Evolutionary conservation across 1,140 invertebrate species (phyloP).

Genomic region (Aphaenogaster floridana): DNA sequence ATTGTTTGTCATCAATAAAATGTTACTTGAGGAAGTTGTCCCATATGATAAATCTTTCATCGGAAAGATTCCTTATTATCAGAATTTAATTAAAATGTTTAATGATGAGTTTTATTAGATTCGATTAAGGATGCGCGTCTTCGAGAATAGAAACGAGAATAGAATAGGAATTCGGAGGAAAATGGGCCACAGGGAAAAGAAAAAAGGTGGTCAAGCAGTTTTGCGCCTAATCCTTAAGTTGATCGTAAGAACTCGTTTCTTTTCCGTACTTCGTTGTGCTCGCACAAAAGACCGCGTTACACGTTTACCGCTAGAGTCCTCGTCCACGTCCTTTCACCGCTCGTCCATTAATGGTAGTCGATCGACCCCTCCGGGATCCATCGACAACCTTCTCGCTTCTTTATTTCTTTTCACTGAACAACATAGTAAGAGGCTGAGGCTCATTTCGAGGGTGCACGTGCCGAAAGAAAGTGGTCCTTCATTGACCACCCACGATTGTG

Average conservation of each 20-base stretch:
- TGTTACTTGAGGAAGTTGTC: not conserved
- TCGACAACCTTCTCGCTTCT: constrained; percentile 62
- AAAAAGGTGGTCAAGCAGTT: constrained; percentile 25
- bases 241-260: constrained; percentile 52
- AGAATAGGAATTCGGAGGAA: not conserved
- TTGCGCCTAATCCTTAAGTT: constrained; percentile 45
- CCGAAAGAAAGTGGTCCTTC: constrained; percentile 70
- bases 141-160: constrained; percentile 17
- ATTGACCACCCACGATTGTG: constrained; percentile 49
- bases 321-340: constrained; percentile 67
- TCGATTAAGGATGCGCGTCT: not conserved
- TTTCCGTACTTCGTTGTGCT: constrained; percentile 57
- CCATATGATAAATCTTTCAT: not conserved
- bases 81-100: constrained; percentile 14
- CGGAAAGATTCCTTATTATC: not conserved
- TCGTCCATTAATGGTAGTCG: constrained; percentile 80
- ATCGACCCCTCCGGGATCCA: constrained; percentile 75
- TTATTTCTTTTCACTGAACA: constrained; percentile 78
- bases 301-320: constrained; percentile 73
- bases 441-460: constrained; percentile 75
- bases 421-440: constrained; percentile 68
- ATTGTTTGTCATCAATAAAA: not conserved
- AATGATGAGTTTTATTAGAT: not conserved
- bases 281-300: constrained; percentile 74
- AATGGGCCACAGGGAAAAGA: not conserved